These are phyloP conservation scores for Platyrinchus mystaceus DNA, from an alignment of 2,797 vertebrate genomes.

Conservation along the genomic window DNA sequence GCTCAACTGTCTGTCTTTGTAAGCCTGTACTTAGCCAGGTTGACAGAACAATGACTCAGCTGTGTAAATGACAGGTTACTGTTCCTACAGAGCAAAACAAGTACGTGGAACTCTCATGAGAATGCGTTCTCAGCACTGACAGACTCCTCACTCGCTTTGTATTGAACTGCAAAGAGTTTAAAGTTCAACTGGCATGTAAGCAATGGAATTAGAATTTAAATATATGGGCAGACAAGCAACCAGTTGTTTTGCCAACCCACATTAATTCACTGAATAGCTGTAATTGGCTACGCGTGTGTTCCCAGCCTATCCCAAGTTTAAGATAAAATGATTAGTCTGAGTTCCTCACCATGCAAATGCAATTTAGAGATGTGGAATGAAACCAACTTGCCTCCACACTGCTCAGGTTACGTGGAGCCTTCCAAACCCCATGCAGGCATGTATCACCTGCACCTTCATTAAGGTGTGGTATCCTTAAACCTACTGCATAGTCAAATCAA, in stretches of 20 bases:
- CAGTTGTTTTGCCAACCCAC: not conserved
- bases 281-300: not conserved
- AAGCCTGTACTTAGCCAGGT: conserved; percentile 1
- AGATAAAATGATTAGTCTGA: not conserved
- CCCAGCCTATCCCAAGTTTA: not conserved
- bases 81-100: not conserved
- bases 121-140: not conserved
- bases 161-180: not conserved
- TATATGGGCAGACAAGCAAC: not conserved
- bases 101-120: not conserved
- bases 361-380: not conserved
- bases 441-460: not conserved
- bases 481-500: not conserved
- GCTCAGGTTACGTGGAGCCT: not conserved
- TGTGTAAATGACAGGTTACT: not conserved
- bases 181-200: not conserved
- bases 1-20: not conserved
- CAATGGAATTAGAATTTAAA: not conserved
- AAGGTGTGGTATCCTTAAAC: not conserved
- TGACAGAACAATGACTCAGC: conserved; percentile 29
- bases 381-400: not conserved
- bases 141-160: not conserved
- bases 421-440: not conserved
- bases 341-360: not conserved
- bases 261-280: not conserved